phyloP scores from a whole-genome alignment of 2,888 invertebrate species.

The Dromius quadrimaculatus region DNA sequence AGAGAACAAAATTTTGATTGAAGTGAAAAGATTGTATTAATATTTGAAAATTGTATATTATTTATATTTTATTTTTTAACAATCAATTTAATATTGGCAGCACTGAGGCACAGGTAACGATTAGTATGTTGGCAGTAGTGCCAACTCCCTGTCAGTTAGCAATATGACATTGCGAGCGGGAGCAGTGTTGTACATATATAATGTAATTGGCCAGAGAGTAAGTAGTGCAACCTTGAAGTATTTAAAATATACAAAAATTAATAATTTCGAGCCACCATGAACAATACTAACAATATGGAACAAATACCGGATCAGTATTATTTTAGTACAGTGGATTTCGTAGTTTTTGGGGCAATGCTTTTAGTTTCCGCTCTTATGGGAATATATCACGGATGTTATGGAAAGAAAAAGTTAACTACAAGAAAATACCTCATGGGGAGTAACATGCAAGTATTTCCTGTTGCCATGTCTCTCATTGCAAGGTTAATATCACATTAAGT shows the following conservation, averaged over 20 bases:
- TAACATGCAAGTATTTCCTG: constrained; percentile 82
- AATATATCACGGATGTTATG: constrained; percentile 74
- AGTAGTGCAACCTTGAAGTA: constrained; percentile 36
- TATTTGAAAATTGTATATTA: too few relatives aligned
- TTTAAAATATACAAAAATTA: constrained; percentile 15
- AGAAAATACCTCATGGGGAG: constrained; percentile 84
- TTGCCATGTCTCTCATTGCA: constrained; percentile 87
- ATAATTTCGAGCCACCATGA: constrained; percentile 40
- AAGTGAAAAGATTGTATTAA: too few relatives aligned
- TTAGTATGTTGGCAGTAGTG: constrained; percentile 21
- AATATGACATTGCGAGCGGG: constrained; percentile 30
- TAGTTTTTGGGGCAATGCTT: constrained; percentile 79
- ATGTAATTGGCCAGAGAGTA: constrained; percentile 40
- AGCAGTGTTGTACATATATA: constrained; percentile 36
- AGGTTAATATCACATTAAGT: constrained; percentile 69
- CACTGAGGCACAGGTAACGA: background rate
- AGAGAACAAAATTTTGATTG: too few relatives aligned
- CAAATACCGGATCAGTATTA: constrained; percentile 35
- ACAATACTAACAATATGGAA: constrained; percentile 28
- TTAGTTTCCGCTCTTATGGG: constrained; percentile 82
- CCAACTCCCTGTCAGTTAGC: constrained; percentile 2
- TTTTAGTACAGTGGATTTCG: constrained; percentile 70
- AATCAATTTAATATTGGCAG: too few relatives aligned
- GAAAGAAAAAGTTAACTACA: constrained; percentile 66
- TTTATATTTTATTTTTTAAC: too few relatives aligned